Evolutionary conservation across 2,888 invertebrate species (phyloP), one percentile per base, ranked within the genome.

Genomic region (Lypha dubia): DNA sequence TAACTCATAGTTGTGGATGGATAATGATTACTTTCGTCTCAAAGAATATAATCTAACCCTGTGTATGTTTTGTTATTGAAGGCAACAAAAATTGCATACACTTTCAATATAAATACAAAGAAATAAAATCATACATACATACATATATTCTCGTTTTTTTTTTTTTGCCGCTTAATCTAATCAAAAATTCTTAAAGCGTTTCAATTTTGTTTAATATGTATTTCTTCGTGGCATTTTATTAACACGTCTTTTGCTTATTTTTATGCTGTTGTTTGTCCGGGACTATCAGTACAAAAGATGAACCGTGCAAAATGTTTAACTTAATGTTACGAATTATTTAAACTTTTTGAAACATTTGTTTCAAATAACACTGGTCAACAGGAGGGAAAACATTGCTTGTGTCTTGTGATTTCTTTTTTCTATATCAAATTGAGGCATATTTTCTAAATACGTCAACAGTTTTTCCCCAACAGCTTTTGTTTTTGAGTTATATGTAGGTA

Each of bases 111-210:
- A 58, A 4, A 38, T 38, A 2, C 28, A 4, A 28, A 28, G 28
- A 4, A 60, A 60, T 28, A n/a, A 38, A 58, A 28, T 9, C 68
- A 68, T 58, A 68, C 38, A 51, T 53, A 63, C 28, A 20, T 51
- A 24, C 11, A 38, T 17, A 53, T 7, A 60, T 15, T 41, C 17
- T 22, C n/a, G 58, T 65, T 20, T 13, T 46, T 56, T 76, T 49
- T 8, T 77, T 73, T 67, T 53, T 70, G 58, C 74, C 60, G 77
- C 81, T 76, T 74, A 83, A 86, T 73, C 89, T 90, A 87, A 90
- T 90, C 90, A 89, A 89, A 89, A 89, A 90, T 90, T 89, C 90
- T 82, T 87, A 87, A 88, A 89, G 87, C 90, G 89, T 90, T 89
- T 89, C 89, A 89, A 89, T 89, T 89, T 90, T 90, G 89, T 88